Evolutionary conservation across 1,140 invertebrate genomes (phyloP).

Genomic region (Zelostemma sp.): DNA sequence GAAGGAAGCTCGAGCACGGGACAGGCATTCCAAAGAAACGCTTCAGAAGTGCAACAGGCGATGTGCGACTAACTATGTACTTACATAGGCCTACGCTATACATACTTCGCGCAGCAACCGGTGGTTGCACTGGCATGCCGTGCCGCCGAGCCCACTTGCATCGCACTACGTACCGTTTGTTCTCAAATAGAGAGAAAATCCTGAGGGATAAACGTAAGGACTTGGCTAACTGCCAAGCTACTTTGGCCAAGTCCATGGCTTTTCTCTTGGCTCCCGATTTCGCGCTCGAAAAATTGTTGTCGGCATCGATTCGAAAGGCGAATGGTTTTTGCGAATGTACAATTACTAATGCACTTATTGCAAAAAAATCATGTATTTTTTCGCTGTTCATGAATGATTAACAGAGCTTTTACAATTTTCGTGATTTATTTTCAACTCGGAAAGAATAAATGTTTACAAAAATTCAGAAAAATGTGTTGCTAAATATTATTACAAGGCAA

Average conservation of each 20-base stretch:
- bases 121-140: constrained; percentile 65
- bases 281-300: constrained; percentile 10
- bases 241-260: constrained; percentile 32
- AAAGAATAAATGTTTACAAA: too few relatives aligned
- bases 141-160: constrained; percentile 63
- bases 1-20: constrained; percentile 27
- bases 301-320: not conserved
- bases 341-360: too few relatives aligned
- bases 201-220: constrained; percentile 61
- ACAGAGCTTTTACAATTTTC: too few relatives aligned
- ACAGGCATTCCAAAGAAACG: constrained; percentile 53
- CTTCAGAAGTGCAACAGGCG: constrained; percentile 66
- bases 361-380: too few relatives aligned
- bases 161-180: constrained; percentile 64
- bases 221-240: constrained; percentile 64
- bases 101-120: constrained; percentile 62
- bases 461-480: too few relatives aligned
- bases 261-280: constrained; percentile 6
- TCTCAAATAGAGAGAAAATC: constrained; percentile 70
- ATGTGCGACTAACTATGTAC: constrained; percentile 64
- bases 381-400: too few relatives aligned
- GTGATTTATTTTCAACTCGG: too few relatives aligned
- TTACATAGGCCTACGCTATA: constrained; percentile 64
- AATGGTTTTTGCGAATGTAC: too few relatives aligned
- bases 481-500: too few relatives aligned